Conservation (phyloP, 2,797 vertebrate genomes). For the Acestrorhynchus altus region DNA sequence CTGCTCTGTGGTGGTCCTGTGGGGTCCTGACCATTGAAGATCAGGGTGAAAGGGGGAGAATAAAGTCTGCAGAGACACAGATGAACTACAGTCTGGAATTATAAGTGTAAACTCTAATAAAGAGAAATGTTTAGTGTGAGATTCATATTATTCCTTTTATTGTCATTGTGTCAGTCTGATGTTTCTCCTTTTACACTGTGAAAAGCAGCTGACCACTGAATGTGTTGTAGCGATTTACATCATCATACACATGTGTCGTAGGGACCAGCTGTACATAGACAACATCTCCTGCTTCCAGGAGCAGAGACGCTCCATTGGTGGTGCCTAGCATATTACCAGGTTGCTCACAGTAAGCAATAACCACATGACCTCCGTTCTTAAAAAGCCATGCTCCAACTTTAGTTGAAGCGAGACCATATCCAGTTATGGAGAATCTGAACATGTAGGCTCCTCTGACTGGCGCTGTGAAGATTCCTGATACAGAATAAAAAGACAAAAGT, state of each 20-base stretch:
- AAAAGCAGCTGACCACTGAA: conserved; percentile 67
- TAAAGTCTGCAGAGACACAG: too few species aligned
- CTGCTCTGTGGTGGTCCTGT: too few species aligned
- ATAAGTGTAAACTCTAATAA: too few species aligned
- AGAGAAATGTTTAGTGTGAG: too few species aligned
- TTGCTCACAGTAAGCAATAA: conserved; percentile 37
- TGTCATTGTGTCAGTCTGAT: background rate
- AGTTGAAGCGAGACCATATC: background rate
- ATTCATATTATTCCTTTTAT: too few species aligned
- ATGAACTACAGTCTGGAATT: too few species aligned
- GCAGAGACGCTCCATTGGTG: conserved; percentile 54
- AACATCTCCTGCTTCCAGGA: conserved; percentile 63
- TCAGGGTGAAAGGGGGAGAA: too few species aligned
- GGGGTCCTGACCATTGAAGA: too few species aligned
- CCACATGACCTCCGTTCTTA: conserved; percentile 51
- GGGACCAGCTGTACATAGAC: conserved; percentile 34
- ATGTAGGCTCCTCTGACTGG: conserved; percentile 63
- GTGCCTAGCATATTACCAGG: accelerated
- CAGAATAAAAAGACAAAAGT: background rate
- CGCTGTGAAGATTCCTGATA: conserved; percentile 57
- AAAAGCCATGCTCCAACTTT: background rate
- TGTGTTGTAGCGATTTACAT: background rate
- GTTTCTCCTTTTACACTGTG: conserved; percentile 37
- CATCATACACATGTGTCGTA: conserved; percentile 10
- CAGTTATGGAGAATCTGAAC: conserved; percentile 45